Evolutionary conservation across 2,888 invertebrate genomes (phyloP), one percentile per base, ranked within the genome.

Genomic region (Drosophila planitibia): DNA sequence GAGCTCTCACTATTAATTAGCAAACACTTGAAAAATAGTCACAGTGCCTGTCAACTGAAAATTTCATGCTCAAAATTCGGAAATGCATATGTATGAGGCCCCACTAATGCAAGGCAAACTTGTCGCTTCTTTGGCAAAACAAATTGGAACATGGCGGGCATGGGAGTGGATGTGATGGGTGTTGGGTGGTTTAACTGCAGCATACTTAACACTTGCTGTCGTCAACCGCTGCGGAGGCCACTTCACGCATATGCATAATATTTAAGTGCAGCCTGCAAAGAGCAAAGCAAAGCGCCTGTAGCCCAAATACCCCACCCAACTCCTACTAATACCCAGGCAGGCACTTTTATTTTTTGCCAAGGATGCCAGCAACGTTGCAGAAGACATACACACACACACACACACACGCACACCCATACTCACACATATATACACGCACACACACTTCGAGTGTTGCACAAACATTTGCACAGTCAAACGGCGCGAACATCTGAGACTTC

Each of bases 181-280:
- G 32, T 41, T 10, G 49, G 19, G 53, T 32, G 10, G 19, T 35
- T 53, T 62, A 77, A 67, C 76, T 82, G 61, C 71, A 78, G 68
- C 74, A 72, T 79, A 89, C 79, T 70, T 73, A 67, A 68, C 79
- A 73, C 74, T 73, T 80, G 81, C 78, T 74, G 69, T 66, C 75
- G 69, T 69, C 75, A 80, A 79, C 76, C 79, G 64, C 76, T 54
- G 52, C 59, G 51, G 64, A 64, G 72, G 60, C 74, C 83, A 81
- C 89, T 89, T 64, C 68, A 81, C 83, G 83, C 88, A 87, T 89
- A 85, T 89, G 88, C 85, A 85, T 87, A 89, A 89, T 86, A 83
- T 85, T 85, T 85, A 89, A 85, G 84, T 86, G 84, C 89, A 89
- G 70, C 63, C 84, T 65, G 84, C 87, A 86, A 79, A 86, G 79